A percentile compares a stretch with the other conserved stretches of the same genome.
These are phyloP conservation scores for Erebia palarica DNA, from an alignment of 2,888 invertebrate species.

Conservation along the genomic window DNA sequence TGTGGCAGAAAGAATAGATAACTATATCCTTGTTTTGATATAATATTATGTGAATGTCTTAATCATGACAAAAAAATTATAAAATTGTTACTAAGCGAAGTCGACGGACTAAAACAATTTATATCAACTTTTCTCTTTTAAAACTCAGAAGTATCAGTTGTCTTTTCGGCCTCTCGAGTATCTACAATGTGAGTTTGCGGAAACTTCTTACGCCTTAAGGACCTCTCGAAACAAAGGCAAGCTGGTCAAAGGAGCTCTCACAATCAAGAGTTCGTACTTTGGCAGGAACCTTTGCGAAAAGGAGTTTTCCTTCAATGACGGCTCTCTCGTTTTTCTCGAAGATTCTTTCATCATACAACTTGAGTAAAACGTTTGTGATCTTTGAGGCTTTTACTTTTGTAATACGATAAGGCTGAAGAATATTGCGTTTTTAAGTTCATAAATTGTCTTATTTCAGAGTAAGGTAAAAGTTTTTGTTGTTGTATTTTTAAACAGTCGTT, in stretches of 20 bases:
- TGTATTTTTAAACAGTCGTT: not conserved
- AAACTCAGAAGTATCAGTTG: not conserved
- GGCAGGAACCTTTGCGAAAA: constrained; percentile 34
- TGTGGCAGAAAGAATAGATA: too few species aligned
- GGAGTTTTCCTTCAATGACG: constrained; percentile 33
- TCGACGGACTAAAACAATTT: not conserved
- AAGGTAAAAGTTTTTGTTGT: not conserved
- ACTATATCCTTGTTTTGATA: too few species aligned
- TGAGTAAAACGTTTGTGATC: constrained; percentile 32
- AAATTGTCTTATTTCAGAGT: not conserved
- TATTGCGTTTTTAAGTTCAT: not conserved
- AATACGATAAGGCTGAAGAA: constrained; percentile 4
- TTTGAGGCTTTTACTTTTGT: constrained; percentile 18
- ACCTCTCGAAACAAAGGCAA: constrained; percentile 33
- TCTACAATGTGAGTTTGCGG: constrained; percentile 11
- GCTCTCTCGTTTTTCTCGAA: constrained; percentile 32
- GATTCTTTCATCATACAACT: constrained; percentile 29
- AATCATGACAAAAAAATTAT: too few species aligned
- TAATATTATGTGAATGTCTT: too few species aligned
- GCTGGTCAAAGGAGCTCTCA: constrained; percentile 35
- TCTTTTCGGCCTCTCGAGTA: constrained; percentile 8
- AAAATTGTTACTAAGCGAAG: too few species aligned
- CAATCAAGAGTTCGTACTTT: constrained; percentile 32
- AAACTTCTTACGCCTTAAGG: constrained; percentile 20
- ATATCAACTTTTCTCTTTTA: not conserved